Conservation (phyloP, 1,140 invertebrate genomes). For the Papilio glaucus region DNA sequence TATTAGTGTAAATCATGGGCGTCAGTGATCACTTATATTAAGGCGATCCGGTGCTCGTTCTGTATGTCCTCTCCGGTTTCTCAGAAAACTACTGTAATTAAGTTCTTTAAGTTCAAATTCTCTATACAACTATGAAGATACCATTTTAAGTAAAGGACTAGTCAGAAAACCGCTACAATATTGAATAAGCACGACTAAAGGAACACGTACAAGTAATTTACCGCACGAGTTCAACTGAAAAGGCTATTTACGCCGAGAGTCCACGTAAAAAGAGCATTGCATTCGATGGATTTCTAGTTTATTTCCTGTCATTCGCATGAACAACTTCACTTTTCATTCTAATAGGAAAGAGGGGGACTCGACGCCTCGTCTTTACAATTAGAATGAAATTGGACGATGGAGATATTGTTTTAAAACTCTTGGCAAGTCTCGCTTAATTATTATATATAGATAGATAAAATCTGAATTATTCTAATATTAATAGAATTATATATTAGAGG, state of each 20-base stretch:
- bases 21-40: too few species aligned
- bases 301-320: slow-evolving; percentile 6
- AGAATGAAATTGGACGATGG: too few species aligned
- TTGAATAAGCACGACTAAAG: neutral
- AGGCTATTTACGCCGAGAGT: neutral
- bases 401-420: too few species aligned
- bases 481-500: too few species aligned
- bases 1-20: too few species aligned
- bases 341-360: neutral
- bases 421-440: too few species aligned
- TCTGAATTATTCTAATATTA: too few species aligned
- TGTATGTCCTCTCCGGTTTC: too few species aligned
- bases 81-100: neutral
- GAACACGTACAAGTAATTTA: slow-evolving; percentile 15
- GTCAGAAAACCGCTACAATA: slow-evolving; percentile 16
- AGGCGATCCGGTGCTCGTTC: too few species aligned
- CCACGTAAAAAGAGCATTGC: neutral
- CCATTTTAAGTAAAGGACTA: neutral
- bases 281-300: slow-evolving; percentile 24
- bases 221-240: neutral
- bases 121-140: neutral
- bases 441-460: too few species aligned
- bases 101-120: neutral
- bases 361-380: too few species aligned
- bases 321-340: neutral